phyloP scores from a whole-genome alignment of 2,113 vertebrate species.

The Brachypodius melanocephalos region DNA sequence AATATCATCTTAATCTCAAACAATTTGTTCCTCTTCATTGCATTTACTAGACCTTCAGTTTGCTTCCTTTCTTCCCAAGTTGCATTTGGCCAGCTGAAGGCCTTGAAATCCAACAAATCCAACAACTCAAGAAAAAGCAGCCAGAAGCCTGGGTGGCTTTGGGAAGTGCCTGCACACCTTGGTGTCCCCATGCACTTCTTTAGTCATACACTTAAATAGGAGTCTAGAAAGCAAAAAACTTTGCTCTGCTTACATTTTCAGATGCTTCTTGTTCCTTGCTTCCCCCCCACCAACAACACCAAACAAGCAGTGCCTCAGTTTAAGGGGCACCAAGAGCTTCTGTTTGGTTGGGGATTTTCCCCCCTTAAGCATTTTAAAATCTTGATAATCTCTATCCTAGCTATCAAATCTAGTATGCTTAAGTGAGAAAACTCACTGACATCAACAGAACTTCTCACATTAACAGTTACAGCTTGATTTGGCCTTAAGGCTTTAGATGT shows the following conservation, averaged over 20 bases:
- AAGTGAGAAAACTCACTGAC: constrained; percentile 3
- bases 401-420: neutral
- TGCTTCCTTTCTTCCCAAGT: neutral
- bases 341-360: neutral
- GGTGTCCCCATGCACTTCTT: neutral
- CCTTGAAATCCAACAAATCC: neutral
- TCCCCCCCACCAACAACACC: accelerated
- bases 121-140: neutral
- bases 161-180: neutral
- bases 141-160: neutral
- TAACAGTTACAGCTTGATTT: neutral
- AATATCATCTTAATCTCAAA: neutral
- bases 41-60: neutral
- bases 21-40: neutral
- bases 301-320: neutral
- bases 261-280: neutral
- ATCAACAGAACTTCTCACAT: neutral
- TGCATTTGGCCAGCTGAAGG: neutral
- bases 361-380: neutral
- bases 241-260: neutral
- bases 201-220: neutral
- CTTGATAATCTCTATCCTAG: constrained; percentile 5
- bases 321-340: neutral
- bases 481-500: neutral
- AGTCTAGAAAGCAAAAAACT: neutral